Conservation (phyloP, 2,797 vertebrate species). For the Catamblyrhynchus diadema region DNA sequence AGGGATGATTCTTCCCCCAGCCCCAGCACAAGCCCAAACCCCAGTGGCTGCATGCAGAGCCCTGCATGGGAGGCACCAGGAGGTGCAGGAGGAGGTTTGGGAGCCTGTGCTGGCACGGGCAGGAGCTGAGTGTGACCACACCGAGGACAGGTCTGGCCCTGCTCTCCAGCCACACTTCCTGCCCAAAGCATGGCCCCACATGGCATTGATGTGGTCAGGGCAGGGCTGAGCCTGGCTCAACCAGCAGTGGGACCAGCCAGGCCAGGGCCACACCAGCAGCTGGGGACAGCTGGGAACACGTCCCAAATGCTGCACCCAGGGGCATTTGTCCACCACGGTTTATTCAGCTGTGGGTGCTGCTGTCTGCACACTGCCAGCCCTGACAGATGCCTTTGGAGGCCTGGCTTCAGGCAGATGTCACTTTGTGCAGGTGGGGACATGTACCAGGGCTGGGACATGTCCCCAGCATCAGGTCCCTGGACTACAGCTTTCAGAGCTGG, state of each 20-base stretch:
- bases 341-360: not conserved
- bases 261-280: not conserved
- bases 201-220: slow-evolving; percentile 19
- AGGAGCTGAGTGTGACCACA: not conserved
- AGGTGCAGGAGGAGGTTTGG: not conserved
- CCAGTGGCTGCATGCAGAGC: not conserved
- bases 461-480: not conserved
- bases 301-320: not conserved
- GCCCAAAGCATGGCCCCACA: not conserved
- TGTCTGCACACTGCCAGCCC: not conserved
- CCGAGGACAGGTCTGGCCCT: not conserved
- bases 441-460: not conserved
- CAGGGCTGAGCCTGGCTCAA: not conserved
- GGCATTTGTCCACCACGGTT: not conserved
- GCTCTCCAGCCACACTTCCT: slow-evolving; percentile 15
- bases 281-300: fast-evolving
- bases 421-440: not conserved
- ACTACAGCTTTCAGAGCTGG: not conserved
- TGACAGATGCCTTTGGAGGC: not conserved
- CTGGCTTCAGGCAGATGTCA: not conserved
- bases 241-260: not conserved
- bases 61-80: not conserved
- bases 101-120: fast-evolving
- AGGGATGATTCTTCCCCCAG: not conserved
- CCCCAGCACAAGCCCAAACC: fast-evolving